These are phyloP conservation scores for Drosophila lacteicornis DNA, from an alignment of 1,140 invertebrate species.

Conservation along the genomic window DNA sequence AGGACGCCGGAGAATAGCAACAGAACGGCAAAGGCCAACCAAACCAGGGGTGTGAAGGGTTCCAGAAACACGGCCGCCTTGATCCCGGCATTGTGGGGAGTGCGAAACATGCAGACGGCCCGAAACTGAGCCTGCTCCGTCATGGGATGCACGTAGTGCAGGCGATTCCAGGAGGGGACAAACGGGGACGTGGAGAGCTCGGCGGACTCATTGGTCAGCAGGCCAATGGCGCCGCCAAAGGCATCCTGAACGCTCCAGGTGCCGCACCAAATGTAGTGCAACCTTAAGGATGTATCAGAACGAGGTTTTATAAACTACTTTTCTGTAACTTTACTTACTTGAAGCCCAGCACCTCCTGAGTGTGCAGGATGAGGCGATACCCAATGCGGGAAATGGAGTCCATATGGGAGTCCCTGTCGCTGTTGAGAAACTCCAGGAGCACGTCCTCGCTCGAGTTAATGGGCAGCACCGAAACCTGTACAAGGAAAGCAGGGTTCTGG, in stretches of 20 bases:
- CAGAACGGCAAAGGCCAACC: conserved; percentile 60
- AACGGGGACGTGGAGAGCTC: conserved; percentile 62
- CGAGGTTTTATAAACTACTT: rapidly evolving
- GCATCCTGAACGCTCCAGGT: conserved; percentile 69
- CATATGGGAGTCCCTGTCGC: conserved; percentile 40
- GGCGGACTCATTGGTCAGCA: conserved; percentile 50
- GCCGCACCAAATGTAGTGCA: conserved; percentile 46
- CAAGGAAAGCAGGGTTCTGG: background rate
- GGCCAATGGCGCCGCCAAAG: conserved; percentile 66
- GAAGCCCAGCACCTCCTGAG: conserved; percentile 62
- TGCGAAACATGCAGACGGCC: conserved; percentile 79
- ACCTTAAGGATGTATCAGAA: conserved; percentile 20
- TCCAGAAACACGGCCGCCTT: conserved; percentile 65
- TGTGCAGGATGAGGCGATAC: conserved; percentile 45
- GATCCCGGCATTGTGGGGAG: conserved; percentile 72
- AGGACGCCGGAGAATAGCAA: conserved; percentile 54
- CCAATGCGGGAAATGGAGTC: conserved; percentile 68
- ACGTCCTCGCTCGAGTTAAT: conserved; percentile 35
- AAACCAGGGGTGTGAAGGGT: conserved; percentile 70
- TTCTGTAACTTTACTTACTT: conserved; percentile 50
- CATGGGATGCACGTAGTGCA: conserved; percentile 49
- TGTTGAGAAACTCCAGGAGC: conserved; percentile 47
- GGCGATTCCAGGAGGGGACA: conserved; percentile 54
- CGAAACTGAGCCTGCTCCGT: conserved; percentile 60
- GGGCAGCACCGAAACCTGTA: conserved; percentile 51